Percentiles rank a stretch among this genome's conserved stretches.
Evolutionary conservation across 2,113 vertebrate species (phyloP).

Genomic region (Anhinga rufa): DNA sequence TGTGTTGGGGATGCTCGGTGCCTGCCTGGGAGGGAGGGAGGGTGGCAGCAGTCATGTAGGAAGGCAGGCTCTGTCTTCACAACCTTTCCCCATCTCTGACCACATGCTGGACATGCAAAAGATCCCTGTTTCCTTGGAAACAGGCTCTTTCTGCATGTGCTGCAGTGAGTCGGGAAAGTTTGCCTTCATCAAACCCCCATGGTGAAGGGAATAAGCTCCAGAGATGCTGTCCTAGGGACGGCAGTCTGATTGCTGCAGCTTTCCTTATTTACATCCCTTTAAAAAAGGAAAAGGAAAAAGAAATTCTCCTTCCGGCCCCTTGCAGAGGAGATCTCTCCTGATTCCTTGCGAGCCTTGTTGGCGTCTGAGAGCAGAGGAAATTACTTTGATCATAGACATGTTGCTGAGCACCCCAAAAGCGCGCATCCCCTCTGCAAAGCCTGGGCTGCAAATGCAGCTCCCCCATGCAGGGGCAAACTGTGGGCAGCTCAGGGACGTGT

Average conservation of each 20-base stretch:
- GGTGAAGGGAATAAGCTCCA: slow-evolving; percentile 70
- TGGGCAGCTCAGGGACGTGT: accelerated
- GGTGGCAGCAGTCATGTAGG: background rate
- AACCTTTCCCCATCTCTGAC: slow-evolving; percentile 25
- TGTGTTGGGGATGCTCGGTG: background rate
- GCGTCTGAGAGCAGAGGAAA: background rate
- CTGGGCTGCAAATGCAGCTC: background rate
- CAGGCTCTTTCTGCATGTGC: slow-evolving; percentile 64
- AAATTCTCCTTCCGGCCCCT: slow-evolving; percentile 27
- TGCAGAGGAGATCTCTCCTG: background rate
- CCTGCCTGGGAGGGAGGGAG: background rate
- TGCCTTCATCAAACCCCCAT: slow-evolving; percentile 76
- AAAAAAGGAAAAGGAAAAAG: background rate
- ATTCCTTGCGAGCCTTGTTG: accelerated
- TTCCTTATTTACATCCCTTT: slow-evolving; percentile 65
- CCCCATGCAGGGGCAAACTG: accelerated
- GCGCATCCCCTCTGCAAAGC: accelerated
- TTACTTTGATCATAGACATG: accelerated
- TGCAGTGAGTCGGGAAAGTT: slow-evolving; percentile 62
- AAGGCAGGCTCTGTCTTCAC: background rate
- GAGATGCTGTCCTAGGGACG: slow-evolving; percentile 59
- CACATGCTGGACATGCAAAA: slow-evolving; percentile 65
- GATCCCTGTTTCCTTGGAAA: slow-evolving; percentile 74
- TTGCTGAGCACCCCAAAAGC: background rate
- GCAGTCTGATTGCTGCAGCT: slow-evolving; percentile 67